phyloP scores from a whole-genome alignment of 1,140 invertebrate genomes.

The Apolygus lucorum region DNA sequence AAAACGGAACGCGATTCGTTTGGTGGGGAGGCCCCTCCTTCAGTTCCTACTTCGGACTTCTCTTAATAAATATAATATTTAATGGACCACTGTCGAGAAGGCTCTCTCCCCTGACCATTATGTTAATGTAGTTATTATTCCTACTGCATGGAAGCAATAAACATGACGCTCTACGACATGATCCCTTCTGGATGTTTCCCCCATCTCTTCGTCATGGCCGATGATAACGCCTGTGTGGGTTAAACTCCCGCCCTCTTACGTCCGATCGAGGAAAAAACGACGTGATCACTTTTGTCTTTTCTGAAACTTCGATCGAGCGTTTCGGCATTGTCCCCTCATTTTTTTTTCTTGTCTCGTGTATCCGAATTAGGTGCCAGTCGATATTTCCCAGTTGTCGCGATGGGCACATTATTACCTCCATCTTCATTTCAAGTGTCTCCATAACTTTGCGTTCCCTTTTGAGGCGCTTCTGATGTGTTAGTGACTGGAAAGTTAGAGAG shows the following conservation, averaged over 20 bases:
- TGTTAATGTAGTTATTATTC: conserved; percentile 13
- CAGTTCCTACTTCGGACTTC: background rate
- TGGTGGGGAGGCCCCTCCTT: background rate
- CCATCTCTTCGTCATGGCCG: background rate
- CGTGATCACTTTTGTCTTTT: too few relatives aligned
- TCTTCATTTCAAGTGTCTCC: too few relatives aligned
- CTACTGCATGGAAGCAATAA: background rate
- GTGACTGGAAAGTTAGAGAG: too few relatives aligned
- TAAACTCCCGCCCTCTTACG: background rate
- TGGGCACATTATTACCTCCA: too few relatives aligned
- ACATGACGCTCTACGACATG: background rate
- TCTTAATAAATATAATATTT: conserved; percentile 12
- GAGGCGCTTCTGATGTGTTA: too few relatives aligned
- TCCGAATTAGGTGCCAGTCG: too few relatives aligned
- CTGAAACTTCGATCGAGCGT: too few relatives aligned
- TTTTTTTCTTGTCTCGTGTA: too few relatives aligned
- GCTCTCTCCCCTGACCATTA: background rate
- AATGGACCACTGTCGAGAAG: conserved; percentile 3
- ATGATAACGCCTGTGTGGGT: background rate
- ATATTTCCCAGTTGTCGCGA: too few relatives aligned
- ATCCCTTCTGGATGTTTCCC: background rate
- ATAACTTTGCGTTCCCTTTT: too few relatives aligned
- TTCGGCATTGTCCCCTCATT: too few relatives aligned
- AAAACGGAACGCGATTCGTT: background rate
- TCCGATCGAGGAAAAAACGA: background rate